phyloP scores from a whole-genome alignment of 2,113 vertebrate species.

The Vulpes lagopus region DNA sequence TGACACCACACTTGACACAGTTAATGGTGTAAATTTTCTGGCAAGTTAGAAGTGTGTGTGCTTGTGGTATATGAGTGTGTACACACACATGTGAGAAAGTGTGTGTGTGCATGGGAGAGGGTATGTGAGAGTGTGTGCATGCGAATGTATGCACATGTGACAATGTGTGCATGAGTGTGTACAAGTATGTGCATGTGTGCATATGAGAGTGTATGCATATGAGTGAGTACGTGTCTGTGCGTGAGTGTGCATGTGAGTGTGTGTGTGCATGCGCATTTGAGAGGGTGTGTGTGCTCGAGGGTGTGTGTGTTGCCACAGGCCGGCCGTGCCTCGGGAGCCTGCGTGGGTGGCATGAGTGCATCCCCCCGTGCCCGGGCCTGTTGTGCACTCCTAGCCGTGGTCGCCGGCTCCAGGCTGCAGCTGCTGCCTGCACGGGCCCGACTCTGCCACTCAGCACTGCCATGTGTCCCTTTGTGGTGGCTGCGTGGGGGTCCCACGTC shows the following conservation, averaged over 20 bases:
- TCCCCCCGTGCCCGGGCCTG: too few species aligned
- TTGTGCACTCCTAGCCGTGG: too few species aligned
- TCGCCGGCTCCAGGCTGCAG: not conserved
- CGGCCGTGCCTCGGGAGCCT: not conserved
- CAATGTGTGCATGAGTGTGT: not conserved
- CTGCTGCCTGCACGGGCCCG: not conserved
- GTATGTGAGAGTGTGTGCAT: not conserved
- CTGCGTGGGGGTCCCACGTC: accelerated
- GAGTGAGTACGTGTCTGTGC: not conserved
- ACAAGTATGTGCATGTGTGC: too few species aligned
- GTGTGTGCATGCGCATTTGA: not conserved
- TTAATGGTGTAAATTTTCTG: not conserved
- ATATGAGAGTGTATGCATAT: not conserved
- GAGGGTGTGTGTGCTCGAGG: not conserved
- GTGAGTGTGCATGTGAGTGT: not conserved
- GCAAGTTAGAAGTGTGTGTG: not conserved
- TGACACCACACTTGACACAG: not conserved
- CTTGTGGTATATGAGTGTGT: not conserved
- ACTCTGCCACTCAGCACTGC: not conserved
- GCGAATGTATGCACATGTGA: too few species aligned
- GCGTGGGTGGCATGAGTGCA: not conserved
- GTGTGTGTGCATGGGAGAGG: too few species aligned
- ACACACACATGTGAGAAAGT: not conserved
- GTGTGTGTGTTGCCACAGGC: not conserved
- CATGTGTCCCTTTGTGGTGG: accelerated